Percentiles rank a stretch among this genome's conserved stretches.
Evolutionary conservation across 1,140 invertebrate genomes (phyloP).

Genomic region (Drosophila sp.): DNA sequence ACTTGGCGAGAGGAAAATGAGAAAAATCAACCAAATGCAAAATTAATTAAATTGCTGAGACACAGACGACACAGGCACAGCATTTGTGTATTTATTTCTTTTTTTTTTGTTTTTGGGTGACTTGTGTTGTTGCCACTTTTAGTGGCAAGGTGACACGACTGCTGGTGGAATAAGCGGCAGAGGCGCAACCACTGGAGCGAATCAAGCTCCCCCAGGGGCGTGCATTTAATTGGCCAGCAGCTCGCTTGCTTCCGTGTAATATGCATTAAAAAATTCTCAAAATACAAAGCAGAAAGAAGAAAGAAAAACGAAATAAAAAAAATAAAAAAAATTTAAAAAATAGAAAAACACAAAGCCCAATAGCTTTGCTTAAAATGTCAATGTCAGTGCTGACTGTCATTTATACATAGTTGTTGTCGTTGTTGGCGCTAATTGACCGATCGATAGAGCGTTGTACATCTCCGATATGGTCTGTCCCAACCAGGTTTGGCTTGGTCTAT

Average conservation of each 20-base stretch:
- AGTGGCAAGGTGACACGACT: conserved; percentile 3
- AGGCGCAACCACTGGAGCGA: conserved; percentile 50
- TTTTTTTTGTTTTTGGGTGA: neutral
- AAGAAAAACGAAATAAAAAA: conserved; percentile 4
- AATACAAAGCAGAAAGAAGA: conserved; percentile 21
- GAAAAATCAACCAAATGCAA: conserved; percentile 35
- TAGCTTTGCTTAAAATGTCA: conserved; percentile 75
- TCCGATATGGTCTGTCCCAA: conserved; percentile 10
- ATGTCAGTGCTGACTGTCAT: conserved; percentile 59
- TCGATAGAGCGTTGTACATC: conserved; percentile 65
- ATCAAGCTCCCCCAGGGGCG: conserved; percentile 23
- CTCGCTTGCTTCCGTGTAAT: conserved; percentile 68
- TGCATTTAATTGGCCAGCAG: conserved; percentile 52
- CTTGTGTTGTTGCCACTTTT: conserved; percentile 2
- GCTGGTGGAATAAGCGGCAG: conserved; percentile 3
- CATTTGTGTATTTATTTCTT: conserved; percentile 12
- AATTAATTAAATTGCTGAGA: conserved; percentile 49
- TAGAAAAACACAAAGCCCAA: conserved; percentile 38
- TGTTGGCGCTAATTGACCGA: conserved; percentile 73
- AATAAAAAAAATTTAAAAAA: conserved; percentile 8
- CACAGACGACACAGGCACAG: neutral
- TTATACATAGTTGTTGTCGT: conserved; percentile 19
- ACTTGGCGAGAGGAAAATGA: conserved; percentile 1
- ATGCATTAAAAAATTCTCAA: conserved; percentile 48
- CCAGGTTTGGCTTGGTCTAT: conserved; percentile 12